A percentile compares a stretch with the other conserved stretches of the same genome.
These are phyloP conservation scores for Chloroceryle aenea DNA, from an alignment of 2,113 vertebrate genomes.

Conservation along the genomic window DNA sequence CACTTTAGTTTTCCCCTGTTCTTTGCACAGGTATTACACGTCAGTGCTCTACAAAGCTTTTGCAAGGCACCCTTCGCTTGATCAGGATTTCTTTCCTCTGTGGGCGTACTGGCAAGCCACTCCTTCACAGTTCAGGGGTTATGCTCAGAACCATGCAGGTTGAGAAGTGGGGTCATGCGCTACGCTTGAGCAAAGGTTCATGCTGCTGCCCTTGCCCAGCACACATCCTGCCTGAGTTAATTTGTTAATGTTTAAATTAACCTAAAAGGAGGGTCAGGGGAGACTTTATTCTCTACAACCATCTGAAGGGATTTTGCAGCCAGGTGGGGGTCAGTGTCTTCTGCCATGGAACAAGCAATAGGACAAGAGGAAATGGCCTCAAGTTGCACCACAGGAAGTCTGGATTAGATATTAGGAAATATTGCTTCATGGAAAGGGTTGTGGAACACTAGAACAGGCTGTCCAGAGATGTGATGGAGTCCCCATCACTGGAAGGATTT, in stretches of 20 bases:
- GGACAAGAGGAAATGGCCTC: too few species aligned
- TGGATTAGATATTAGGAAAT: too few species aligned
- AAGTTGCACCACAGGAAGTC: too few species aligned
- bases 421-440: too few species aligned
- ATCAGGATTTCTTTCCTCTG: not conserved
- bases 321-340: too few species aligned
- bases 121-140: not conserved
- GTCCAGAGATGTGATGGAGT: too few species aligned
- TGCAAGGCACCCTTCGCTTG: not conserved
- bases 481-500: too few species aligned
- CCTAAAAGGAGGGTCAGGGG: not conserved
- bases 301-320: too few species aligned
- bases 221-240: not conserved
- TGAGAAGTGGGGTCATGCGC: accelerated
- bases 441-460: too few species aligned
- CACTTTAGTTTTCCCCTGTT: not conserved
- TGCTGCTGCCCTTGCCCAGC: not conserved
- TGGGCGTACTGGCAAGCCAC: not conserved
- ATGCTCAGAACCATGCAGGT: not conserved
- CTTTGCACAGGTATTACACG: not conserved
- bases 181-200: slow-evolving; percentile 10
- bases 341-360: too few species aligned
- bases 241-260: slow-evolving; percentile 50
- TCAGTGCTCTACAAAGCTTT: not conserved
- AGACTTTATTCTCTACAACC: too few species aligned